Percentiles rank a stretch among this genome's conserved stretches.
These are phyloP conservation scores for Actinostola sp. DNA, from an alignment of 92 coral and sea anemone species.

Conservation along the genomic window DNA sequence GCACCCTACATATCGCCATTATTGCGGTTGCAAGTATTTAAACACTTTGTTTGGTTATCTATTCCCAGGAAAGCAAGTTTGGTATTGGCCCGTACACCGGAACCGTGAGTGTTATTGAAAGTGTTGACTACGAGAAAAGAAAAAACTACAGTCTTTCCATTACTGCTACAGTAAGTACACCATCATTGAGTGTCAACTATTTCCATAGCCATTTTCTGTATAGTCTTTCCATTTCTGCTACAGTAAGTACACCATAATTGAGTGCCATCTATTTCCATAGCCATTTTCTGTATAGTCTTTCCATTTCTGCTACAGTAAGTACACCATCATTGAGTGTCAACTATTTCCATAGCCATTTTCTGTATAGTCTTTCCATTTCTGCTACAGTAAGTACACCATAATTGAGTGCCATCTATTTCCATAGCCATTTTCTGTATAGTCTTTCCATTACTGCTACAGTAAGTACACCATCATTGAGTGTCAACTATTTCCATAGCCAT, in stretches of 20 bases:
- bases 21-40: not conserved
- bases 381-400: no score
- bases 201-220: not conserved
- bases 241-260: no score
- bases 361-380: no score
- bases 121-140: conserved; percentile 77
- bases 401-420: no score
- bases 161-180: conserved; percentile 65
- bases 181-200: not conserved
- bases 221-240: not conserved
- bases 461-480: no score
- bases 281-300: not conserved
- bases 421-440: no score
- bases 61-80: conserved; percentile 71
- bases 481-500: no score
- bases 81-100: conserved; percentile 79
- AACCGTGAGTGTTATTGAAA: conserved; percentile 63
- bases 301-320: no score
- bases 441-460: no score
- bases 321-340: no score
- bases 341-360: no score
- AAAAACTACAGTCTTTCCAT: conserved; percentile 76
- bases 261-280: not conserved
- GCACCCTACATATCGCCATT: no score
- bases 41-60: not conserved